Evolutionary conservation across 2,797 vertebrate species (phyloP).

Genomic region (Novumbra hubbsi): DNA sequence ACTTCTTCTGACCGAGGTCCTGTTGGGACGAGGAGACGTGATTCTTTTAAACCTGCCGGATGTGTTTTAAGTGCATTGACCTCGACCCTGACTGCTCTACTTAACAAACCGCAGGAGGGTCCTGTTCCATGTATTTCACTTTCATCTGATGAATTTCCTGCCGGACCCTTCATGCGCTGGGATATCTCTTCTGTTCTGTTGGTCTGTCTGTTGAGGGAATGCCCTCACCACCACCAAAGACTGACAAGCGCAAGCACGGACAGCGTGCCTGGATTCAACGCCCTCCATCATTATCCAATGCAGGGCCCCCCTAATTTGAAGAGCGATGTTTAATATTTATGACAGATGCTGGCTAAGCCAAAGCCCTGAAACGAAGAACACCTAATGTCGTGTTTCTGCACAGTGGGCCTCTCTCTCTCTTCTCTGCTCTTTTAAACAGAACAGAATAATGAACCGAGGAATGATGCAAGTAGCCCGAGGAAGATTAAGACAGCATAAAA

Average conservation of each 20-base stretch:
- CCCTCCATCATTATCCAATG: slow-evolving; percentile 42
- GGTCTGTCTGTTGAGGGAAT: slow-evolving; percentile 39
- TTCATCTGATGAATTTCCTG: slow-evolving; percentile 34
- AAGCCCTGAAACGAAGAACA: slow-evolving; percentile 17
- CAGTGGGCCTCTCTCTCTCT: slow-evolving; percentile 33
- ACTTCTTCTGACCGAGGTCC: background rate
- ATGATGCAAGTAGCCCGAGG: slow-evolving; percentile 57
- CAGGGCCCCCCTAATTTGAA: slow-evolving; percentile 48
- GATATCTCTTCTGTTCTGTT: slow-evolving; percentile 37
- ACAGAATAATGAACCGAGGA: slow-evolving; percentile 53
- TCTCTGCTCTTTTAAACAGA: slow-evolving; percentile 37
- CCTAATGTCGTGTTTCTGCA: slow-evolving; percentile 44
- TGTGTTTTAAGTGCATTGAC: slow-evolving; percentile 12
- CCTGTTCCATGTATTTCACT: slow-evolving; percentile 22
- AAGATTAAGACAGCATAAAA: slow-evolving; percentile 58
- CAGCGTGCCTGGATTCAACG: slow-evolving; percentile 37
- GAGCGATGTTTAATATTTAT: slow-evolving; percentile 53
- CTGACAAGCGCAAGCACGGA: slow-evolving; percentile 5
- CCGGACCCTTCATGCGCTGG: slow-evolving; percentile 16
- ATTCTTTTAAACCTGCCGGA: background rate
- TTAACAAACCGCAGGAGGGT: slow-evolving; percentile 7
- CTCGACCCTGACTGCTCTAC: background rate
- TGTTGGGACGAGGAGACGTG: background rate
- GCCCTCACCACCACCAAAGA: slow-evolving; percentile 39
- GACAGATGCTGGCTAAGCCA: slow-evolving; percentile 52